These are phyloP conservation scores for Columba guinea DNA, from an alignment of 2,797 vertebrate genomes.

Conservation along the genomic window DNA sequence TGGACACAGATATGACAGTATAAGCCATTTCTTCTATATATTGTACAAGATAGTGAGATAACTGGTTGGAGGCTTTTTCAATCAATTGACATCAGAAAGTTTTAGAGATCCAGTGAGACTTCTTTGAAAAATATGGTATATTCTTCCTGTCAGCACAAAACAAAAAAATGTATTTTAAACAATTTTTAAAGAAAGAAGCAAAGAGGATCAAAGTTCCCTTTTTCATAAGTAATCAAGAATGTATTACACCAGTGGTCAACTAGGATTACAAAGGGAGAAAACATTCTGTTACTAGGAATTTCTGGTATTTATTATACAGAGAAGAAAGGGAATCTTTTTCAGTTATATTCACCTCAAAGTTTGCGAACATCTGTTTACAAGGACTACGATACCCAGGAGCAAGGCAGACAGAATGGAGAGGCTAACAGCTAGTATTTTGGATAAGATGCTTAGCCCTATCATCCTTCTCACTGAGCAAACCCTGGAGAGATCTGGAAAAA, in stretches of 20 bases:
- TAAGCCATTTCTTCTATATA: not conserved
- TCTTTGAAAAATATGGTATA: not conserved
- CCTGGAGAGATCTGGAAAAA: slow-evolving; percentile 49
- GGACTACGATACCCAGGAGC: not conserved
- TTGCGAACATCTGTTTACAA: not conserved
- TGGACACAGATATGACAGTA: not conserved
- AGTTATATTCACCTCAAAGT: not conserved
- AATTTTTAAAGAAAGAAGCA: not conserved
- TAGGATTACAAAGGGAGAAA: not conserved
- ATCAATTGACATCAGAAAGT: not conserved
- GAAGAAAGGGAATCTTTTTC: not conserved
- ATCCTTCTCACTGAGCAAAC: not conserved
- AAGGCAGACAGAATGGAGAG: not conserved
- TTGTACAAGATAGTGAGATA: not conserved
- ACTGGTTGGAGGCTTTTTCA: not conserved
- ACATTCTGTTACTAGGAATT: not conserved
- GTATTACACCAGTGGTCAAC: not conserved
- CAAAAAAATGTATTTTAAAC: not conserved
- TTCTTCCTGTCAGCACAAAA: not conserved
- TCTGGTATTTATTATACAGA: not conserved
- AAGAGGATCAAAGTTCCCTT: not conserved
- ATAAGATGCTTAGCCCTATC: not conserved
- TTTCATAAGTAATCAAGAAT: not conserved
- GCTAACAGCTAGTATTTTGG: not conserved
- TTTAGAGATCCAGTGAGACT: not conserved